phyloP scores from a whole-genome alignment of 2,113 vertebrate species.

The Nanorana parkeri region DNA sequence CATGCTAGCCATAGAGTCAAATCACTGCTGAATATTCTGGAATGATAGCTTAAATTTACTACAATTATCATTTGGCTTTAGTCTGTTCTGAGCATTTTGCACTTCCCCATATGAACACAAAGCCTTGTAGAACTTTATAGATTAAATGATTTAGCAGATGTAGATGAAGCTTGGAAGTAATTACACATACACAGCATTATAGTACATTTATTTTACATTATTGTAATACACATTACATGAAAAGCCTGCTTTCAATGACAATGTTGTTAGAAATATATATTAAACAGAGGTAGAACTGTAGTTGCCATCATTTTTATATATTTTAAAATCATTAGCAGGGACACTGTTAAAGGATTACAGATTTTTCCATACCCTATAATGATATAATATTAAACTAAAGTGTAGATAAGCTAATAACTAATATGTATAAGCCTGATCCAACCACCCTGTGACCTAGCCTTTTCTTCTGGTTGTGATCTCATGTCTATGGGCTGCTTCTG shows the following conservation, averaged over 20 bases:
- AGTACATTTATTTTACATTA: background rate
- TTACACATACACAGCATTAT: conserved; percentile 1
- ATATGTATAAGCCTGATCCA: too few relatives aligned
- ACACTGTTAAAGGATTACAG: too few relatives aligned
- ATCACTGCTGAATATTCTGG: conserved; percentile 27
- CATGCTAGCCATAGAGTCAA: conserved; percentile 11
- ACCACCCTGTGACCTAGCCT: too few relatives aligned
- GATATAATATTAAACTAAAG: too few relatives aligned
- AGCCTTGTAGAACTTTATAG: conserved; percentile 36
- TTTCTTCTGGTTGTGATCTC: too few relatives aligned
- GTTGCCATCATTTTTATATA: too few relatives aligned
- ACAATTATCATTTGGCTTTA: conserved; percentile 39
- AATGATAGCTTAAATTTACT: conserved; percentile 41
- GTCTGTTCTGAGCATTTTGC: conserved; percentile 29
- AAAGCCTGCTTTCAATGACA: background rate
- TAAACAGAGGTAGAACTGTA: too few relatives aligned
- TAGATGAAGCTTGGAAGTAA: conserved; percentile 16
- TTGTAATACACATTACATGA: background rate
- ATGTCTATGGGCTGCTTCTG: too few relatives aligned
- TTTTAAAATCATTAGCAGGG: too few relatives aligned
- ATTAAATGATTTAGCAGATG: conserved; percentile 31
- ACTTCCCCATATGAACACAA: conserved; percentile 32
- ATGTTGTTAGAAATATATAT: background rate
- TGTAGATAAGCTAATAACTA: too few relatives aligned
- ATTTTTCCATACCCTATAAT: too few relatives aligned